These are phyloP conservation scores for Dinoponera quadriceps DNA, from an alignment of 1,140 invertebrate genomes.

Conservation along the genomic window DNA sequence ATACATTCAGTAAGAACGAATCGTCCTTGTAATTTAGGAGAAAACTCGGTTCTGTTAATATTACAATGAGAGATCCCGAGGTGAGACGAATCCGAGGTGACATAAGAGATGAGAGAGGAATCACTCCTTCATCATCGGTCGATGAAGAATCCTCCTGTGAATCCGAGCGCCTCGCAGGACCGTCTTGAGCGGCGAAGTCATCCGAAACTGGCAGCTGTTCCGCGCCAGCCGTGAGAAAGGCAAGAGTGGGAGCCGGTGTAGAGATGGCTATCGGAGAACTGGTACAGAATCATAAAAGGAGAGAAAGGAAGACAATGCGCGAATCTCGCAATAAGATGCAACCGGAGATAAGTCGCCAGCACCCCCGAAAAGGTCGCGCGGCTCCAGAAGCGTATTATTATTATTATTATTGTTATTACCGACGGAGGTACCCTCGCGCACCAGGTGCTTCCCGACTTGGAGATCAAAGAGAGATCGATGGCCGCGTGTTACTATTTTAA, in stretches of 20 bases:
- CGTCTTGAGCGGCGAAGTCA: conserved; percentile 51
- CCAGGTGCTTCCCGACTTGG: conserved; percentile 71
- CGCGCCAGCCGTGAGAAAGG: conserved; percentile 10
- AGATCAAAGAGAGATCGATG: conserved; percentile 69
- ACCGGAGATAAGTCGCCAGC: conserved; percentile 76
- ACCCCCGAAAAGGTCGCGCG: conserved; percentile 72
- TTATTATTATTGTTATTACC: conserved; percentile 75
- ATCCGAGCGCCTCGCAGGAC: conserved; percentile 53
- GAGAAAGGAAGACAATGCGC: conserved; percentile 77
- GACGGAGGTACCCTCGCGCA: conserved; percentile 71
- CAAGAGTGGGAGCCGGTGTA: not conserved
- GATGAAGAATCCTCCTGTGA: conserved; percentile 16
- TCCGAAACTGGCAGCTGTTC: conserved; percentile 60
- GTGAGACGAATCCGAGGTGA: not conserved
- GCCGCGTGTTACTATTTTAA: conserved; percentile 64
- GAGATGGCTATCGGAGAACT: conserved; percentile 21
- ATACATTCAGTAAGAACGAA: too few relatives aligned
- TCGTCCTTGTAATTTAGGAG: too few relatives aligned
- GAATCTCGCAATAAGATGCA: conserved; percentile 79
- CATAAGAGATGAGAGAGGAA: not conserved
- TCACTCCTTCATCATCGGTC: conserved; percentile 19
- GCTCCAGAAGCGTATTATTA: conserved; percentile 59
- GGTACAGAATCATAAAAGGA: conserved; percentile 65
- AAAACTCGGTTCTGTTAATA: too few relatives aligned
- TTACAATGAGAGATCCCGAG: too few relatives aligned